Conservation (phyloP, 2,113 vertebrate genomes). For the Ancistrus triradiatus region DNA sequence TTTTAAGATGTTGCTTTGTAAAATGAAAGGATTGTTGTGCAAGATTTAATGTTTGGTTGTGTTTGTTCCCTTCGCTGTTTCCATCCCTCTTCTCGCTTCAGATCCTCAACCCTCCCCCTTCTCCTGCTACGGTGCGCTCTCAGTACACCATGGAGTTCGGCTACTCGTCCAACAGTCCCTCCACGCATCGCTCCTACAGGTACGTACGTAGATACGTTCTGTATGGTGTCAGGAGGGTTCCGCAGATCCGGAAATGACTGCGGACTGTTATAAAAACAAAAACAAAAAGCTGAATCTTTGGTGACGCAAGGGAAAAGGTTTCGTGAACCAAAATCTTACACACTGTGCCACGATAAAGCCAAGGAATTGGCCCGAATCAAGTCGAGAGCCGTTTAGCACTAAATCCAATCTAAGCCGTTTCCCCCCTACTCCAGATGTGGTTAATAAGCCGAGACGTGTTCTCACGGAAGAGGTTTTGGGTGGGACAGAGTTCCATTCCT, state of each 20-base stretch:
- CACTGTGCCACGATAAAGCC: too few species aligned
- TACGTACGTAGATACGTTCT: constrained; percentile 51
- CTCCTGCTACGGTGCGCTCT: constrained; percentile 91
- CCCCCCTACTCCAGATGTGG: too few species aligned
- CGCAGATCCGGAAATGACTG: too few species aligned
- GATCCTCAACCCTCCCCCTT: constrained; percentile 97
- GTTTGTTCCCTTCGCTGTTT: neutral
- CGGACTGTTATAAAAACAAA: neutral
- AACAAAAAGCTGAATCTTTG: too few species aligned
- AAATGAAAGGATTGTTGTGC: too few species aligned
- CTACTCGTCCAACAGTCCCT: constrained; percentile 96
- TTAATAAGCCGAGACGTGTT: too few species aligned
- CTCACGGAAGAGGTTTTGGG: too few species aligned
- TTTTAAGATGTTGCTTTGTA: constrained; percentile 12
- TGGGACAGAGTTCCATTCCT: too few species aligned
- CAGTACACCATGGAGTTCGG: constrained; percentile 97
- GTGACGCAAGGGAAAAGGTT: too few species aligned
- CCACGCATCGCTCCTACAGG: constrained; percentile 98
- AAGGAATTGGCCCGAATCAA: too few species aligned
- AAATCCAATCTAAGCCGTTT: too few species aligned
- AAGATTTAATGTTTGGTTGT: neutral
- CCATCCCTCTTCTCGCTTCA: constrained; percentile 47
- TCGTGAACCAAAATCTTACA: neutral
- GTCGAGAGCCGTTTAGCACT: neutral
- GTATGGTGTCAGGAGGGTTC: neutral